Conservation (phyloP, 2,113 vertebrate species). For the Gopherus flavomarginatus region DNA sequence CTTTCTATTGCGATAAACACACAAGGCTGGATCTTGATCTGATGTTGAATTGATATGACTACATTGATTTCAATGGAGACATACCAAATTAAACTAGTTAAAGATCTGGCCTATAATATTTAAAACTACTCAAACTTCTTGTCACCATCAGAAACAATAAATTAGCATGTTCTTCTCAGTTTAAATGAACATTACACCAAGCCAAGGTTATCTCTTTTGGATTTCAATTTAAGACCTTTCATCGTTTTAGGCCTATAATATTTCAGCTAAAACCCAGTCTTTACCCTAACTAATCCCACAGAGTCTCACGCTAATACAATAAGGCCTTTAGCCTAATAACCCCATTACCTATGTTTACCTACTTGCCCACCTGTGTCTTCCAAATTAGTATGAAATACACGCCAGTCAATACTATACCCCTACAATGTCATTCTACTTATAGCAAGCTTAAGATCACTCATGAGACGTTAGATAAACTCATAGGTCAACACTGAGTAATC, state of each 20-base stretch:
- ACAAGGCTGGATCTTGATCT: not conserved
- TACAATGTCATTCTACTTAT: not conserved
- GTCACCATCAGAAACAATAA: slow-evolving; percentile 6
- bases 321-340: not conserved
- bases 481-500: not conserved
- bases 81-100: not conserved
- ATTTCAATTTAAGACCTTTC: not conserved
- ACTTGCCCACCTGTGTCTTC: not conserved
- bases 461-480: not conserved
- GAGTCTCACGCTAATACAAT: not conserved
- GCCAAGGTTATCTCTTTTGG: not conserved
- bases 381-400: not conserved
- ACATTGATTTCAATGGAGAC: not conserved
- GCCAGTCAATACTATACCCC: not conserved
- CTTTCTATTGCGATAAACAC: not conserved
- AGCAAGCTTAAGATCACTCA: not conserved
- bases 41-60: not conserved
- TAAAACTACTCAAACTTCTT: not conserved
- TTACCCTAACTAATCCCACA: not conserved
- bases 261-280: not conserved
- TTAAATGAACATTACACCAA: not conserved
- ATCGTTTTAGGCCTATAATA: not conserved
- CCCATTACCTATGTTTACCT: not conserved
- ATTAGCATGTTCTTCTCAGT: not conserved
- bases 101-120: not conserved